Evolutionary conservation across 2,888 invertebrate species (phyloP).

Genomic region (Euclidia mi): DNA sequence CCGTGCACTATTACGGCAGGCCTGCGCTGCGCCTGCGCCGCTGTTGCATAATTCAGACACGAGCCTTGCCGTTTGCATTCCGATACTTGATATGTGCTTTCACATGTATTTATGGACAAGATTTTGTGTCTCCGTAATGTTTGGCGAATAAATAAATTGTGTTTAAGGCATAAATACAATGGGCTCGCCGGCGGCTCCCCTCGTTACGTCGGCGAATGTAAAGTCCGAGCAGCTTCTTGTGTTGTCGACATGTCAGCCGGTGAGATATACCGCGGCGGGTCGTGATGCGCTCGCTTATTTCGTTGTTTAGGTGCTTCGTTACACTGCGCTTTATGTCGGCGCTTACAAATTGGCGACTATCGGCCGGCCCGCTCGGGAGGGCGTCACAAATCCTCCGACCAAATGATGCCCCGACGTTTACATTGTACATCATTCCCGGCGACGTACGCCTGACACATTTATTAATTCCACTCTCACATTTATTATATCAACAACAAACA

Average conservation of each 20-base stretch:
- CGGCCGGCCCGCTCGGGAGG: slow-evolving; percentile 69
- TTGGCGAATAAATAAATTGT: slow-evolving; percentile 89
- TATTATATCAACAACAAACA: slow-evolving; percentile 50
- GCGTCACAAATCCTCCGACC: slow-evolving; percentile 69
- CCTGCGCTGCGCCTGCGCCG: slow-evolving; percentile 77
- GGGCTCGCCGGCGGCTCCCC: slow-evolving; percentile 84
- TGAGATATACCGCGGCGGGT: slow-evolving; percentile 81
- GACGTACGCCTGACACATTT: slow-evolving; percentile 69
- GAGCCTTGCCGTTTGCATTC: slow-evolving; percentile 88
- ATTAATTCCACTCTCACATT: slow-evolving; percentile 56
- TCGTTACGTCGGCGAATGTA: slow-evolving; percentile 89
- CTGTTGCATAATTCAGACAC: slow-evolving; percentile 89
- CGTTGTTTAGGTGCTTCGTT: slow-evolving; percentile 88
- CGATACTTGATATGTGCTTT: slow-evolving; percentile 90
- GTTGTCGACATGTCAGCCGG: slow-evolving; percentile 83
- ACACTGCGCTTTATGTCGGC: slow-evolving; percentile 84
- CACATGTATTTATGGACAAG: slow-evolving; percentile 90
- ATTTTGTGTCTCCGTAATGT: slow-evolving; percentile 90
- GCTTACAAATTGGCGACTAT: slow-evolving; percentile 85
- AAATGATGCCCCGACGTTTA: slow-evolving; percentile 72
- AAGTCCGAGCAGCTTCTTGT: slow-evolving; percentile 83
- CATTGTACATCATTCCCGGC: slow-evolving; percentile 74
- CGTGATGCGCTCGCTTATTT: slow-evolving; percentile 70
- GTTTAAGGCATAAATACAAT: slow-evolving; percentile 89
- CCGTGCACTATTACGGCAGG: slow-evolving; percentile 84